These are phyloP conservation scores for Drosophila funebris DNA, from an alignment of 1,140 invertebrate genomes.

Conservation along the genomic window DNA sequence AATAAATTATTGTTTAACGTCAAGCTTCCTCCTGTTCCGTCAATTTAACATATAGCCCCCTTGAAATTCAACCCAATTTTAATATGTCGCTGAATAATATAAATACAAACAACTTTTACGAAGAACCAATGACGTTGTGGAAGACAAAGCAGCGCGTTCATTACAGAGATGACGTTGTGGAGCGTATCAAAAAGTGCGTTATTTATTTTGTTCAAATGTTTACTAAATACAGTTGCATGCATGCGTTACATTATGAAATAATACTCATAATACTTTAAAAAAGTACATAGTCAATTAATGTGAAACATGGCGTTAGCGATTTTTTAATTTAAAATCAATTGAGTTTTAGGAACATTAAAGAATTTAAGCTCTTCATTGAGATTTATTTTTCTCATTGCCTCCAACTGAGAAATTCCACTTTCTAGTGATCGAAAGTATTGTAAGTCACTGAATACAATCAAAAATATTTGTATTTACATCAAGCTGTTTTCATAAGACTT, in stretches of 20 bases:
- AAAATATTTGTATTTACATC: not conserved
- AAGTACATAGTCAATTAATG: too few relatives aligned
- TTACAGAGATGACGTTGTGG: slow-evolving; percentile 64
- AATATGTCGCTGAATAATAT: slow-evolving; percentile 72
- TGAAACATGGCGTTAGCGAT: too few relatives aligned
- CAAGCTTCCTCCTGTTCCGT: not conserved
- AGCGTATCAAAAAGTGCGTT: slow-evolving; percentile 60
- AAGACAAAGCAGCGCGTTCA: slow-evolving; percentile 78
- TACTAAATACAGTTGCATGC: slow-evolving; percentile 12
- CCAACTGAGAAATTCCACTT: too few relatives aligned
- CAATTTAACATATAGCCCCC: not conserved
- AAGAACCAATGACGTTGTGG: slow-evolving; percentile 68
- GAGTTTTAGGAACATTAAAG: too few relatives aligned
- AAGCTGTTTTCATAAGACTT: not conserved
- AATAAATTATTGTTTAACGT: not conserved
- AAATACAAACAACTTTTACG: slow-evolving; percentile 49
- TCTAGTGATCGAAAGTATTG: too few relatives aligned
- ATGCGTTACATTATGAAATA: not conserved
- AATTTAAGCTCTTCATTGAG: too few relatives aligned
- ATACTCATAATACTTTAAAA: too few relatives aligned
- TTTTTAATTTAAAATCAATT: too few relatives aligned
- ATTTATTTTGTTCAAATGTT: not conserved
- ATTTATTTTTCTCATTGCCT: too few relatives aligned
- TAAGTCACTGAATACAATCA: not conserved
- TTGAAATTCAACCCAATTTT: not conserved